Evolutionary conservation across 2,797 vertebrate genomes (phyloP).

Genomic region (Kryptopterus vitreolus): DNA sequence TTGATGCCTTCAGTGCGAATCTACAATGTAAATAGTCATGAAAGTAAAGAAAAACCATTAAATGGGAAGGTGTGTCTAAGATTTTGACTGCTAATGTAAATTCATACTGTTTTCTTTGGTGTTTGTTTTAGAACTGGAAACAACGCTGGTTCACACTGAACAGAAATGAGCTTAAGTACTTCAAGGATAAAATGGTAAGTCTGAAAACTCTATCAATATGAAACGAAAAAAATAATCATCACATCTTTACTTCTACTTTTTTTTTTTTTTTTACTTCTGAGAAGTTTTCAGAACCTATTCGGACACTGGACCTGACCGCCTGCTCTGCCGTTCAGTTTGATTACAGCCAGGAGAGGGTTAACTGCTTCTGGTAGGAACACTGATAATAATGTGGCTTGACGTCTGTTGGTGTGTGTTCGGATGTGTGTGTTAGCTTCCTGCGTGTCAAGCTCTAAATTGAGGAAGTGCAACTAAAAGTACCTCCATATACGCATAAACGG

Average conservation of each 20-base stretch:
- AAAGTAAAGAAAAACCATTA: no score
- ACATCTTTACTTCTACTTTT: background rate
- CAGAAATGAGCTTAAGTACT: conserved; percentile 94
- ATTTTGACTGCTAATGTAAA: no score
- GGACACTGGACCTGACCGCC: conserved; percentile 84
- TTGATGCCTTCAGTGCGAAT: no score
- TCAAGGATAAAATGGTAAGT: conserved; percentile 93
- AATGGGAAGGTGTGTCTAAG: no score
- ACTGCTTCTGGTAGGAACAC: conserved; percentile 92
- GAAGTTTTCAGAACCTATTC: conserved; percentile 87
- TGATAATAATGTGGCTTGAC: background rate
- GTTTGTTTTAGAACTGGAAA: conserved; percentile 86
- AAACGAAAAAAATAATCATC: background rate
- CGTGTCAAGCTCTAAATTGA: conserved; percentile 24
- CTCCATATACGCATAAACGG: conserved; percentile 1
- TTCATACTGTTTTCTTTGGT: no score
- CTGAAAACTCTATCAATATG: no score
- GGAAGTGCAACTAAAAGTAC: conserved; percentile 46
- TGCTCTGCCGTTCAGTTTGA: conserved; percentile 96
- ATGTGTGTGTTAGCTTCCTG: conserved; percentile 15
- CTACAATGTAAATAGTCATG: no score
- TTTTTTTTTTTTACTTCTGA: conserved; percentile 38
- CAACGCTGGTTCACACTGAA: conserved; percentile 94
- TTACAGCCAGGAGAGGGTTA: conserved; percentile 91
- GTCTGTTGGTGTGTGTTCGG: background rate